phyloP scores from a whole-genome alignment of 2,113 vertebrate genomes.

The Aleadryas rufinucha region DNA sequence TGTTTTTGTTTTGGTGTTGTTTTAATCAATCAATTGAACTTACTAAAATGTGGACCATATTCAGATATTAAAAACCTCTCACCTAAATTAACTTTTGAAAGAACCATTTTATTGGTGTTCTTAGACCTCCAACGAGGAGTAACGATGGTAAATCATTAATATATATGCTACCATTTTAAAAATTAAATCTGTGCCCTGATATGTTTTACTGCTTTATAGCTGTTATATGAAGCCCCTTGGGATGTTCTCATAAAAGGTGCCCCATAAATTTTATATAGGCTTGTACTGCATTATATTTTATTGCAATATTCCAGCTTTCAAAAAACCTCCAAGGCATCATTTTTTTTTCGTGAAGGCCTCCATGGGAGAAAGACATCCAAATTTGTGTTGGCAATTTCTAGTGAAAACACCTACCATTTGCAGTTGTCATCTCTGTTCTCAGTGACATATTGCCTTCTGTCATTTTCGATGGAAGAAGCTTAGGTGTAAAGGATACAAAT shows the following conservation, averaged over 20 bases:
- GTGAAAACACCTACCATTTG: not conserved
- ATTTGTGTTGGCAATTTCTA: not conserved
- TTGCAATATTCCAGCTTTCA: constrained; percentile 15
- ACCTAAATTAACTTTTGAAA: constrained; percentile 12
- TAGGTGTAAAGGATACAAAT: not conserved
- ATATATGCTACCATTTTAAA: constrained; percentile 58
- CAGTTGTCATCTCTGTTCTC: not conserved
- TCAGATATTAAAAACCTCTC: constrained; percentile 3
- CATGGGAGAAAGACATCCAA: not conserved
- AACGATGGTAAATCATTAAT: constrained; percentile 60
- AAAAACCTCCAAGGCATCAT: not conserved
- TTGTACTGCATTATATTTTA: constrained; percentile 5
- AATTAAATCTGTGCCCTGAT: constrained; percentile 62
- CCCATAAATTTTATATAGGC: constrained; percentile 48
- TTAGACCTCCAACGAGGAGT: constrained; percentile 7
- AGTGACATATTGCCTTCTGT: not conserved
- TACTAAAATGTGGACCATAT: not conserved
- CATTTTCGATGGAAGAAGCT: not conserved
- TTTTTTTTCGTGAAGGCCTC: not conserved
- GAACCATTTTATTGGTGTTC: constrained; percentile 44
- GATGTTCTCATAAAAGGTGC: constrained; percentile 50
- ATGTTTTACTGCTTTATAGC: constrained; percentile 49
- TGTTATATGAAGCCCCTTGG: constrained; percentile 44
- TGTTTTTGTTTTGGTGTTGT: not conserved
- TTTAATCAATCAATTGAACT: not conserved